Conservation (phyloP, 2,113 vertebrate species). For the Aegotheles bennettii region DNA sequence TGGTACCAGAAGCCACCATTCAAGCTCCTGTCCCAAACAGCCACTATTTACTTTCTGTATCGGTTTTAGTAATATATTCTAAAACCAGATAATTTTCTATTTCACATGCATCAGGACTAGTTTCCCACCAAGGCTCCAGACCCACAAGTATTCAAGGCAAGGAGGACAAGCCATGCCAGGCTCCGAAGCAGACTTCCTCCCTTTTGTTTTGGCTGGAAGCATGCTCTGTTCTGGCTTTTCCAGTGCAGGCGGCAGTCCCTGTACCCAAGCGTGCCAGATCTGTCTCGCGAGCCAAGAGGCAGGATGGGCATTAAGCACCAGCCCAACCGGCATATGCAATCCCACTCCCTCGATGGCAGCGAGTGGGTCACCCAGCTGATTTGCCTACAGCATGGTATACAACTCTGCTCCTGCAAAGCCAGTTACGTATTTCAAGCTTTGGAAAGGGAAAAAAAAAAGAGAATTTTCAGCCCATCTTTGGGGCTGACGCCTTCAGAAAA, state of each 20-base stretch:
- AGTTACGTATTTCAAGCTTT: background rate
- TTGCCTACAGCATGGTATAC: background rate
- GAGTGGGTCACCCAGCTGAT: background rate
- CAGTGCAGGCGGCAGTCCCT: accelerated
- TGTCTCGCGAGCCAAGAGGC: background rate
- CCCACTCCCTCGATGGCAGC: background rate
- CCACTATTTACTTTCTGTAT: background rate
- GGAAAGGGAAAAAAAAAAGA: accelerated
- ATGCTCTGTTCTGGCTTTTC: background rate
- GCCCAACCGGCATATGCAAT: accelerated
- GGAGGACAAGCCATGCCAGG: background rate
- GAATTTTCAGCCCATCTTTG: background rate
- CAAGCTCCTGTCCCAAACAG: background rate
- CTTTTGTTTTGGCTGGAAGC: constrained; percentile 26
- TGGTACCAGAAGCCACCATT: background rate
- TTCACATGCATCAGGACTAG: background rate
- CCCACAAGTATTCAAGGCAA: background rate
- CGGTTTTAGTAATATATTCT: background rate
- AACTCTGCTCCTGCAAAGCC: background rate
- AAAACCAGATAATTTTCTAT: background rate
- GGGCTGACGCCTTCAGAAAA: background rate
- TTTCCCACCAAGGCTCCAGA: background rate
- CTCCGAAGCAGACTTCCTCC: background rate
- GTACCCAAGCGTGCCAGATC: background rate
- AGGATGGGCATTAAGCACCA: background rate